These are phyloP conservation scores for Agrochola lychnidis DNA, from an alignment of 2,888 invertebrate species.

Conservation along the genomic window DNA sequence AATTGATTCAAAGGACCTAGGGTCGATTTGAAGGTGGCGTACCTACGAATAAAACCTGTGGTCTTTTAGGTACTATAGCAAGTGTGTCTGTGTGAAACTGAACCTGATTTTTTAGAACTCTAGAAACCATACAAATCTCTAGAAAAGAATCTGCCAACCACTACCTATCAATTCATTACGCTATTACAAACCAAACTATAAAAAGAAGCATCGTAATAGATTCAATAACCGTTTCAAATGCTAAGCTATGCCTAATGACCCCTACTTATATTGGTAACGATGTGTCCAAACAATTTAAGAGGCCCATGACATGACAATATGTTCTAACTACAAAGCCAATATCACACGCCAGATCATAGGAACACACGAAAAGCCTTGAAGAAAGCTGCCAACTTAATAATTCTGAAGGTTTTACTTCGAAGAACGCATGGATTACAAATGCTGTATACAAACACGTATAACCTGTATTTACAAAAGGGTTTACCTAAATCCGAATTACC, in stretches of 20 bases:
- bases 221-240: background rate
- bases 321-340: constrained; percentile 44
- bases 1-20: background rate
- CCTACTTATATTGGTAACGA: background rate
- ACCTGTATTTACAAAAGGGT: background rate
- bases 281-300: constrained; percentile 15
- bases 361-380: constrained; percentile 34
- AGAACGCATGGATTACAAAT: background rate
- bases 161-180: background rate
- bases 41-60: background rate
- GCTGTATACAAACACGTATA: background rate
- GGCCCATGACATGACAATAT: constrained; percentile 17
- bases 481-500: background rate
- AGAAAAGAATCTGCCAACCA: background rate
- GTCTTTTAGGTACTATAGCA: background rate
- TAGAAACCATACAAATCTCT: background rate
- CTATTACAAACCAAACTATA: constrained; percentile 1
- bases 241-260: constrained; percentile 9
- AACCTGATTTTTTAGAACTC: background rate
- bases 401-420: constrained; percentile 1
- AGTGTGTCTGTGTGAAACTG: background rate
- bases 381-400: background rate
- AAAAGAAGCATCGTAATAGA: background rate
- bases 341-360: constrained; percentile 21
- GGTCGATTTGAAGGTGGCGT: background rate